Conservation (phyloP, 2,888 invertebrate species). For the Augochlorella aurata region DNA sequence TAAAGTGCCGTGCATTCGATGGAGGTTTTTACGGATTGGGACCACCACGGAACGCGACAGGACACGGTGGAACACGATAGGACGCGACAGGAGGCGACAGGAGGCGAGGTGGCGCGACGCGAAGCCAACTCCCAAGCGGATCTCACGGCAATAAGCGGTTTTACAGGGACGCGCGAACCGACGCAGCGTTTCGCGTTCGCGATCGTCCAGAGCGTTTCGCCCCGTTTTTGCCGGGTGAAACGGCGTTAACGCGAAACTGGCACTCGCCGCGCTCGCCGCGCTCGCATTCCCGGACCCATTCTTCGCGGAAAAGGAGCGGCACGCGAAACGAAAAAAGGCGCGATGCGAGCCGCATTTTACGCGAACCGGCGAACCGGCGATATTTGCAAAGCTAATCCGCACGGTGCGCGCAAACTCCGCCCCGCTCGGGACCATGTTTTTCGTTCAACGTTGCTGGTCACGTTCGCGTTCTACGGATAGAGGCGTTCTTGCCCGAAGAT, state of each 20-base stretch:
- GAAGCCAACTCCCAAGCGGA: conserved; percentile 26
- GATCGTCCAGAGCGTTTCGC: background rate
- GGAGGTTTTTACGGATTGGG: background rate
- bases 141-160: conserved; percentile 62
- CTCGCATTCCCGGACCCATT: conserved; percentile 56
- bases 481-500: conserved; percentile 5
- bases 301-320: conserved; percentile 62
- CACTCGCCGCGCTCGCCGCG: conserved; percentile 31
- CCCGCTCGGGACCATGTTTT: conserved; percentile 19
- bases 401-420: conserved; percentile 3
- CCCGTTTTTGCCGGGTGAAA: conserved; percentile 59
- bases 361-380: conserved; percentile 33
- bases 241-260: conserved; percentile 65
- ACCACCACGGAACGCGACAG: background rate
- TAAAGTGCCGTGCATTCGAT: background rate
- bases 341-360: conserved; percentile 41
- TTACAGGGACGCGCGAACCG: conserved; percentile 44
- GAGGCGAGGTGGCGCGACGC: background rate
- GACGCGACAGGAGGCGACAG: no score
- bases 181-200: conserved; percentile 32
- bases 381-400: conserved; percentile 66
- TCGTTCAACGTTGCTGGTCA: conserved; percentile 32
- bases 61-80: no score
- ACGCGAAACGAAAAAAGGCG: conserved; percentile 41
- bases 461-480: conserved; percentile 25